Base-by-base conservation (phyloP, 2,888 invertebrate species). In the Epinotia bilunana region DNA sequence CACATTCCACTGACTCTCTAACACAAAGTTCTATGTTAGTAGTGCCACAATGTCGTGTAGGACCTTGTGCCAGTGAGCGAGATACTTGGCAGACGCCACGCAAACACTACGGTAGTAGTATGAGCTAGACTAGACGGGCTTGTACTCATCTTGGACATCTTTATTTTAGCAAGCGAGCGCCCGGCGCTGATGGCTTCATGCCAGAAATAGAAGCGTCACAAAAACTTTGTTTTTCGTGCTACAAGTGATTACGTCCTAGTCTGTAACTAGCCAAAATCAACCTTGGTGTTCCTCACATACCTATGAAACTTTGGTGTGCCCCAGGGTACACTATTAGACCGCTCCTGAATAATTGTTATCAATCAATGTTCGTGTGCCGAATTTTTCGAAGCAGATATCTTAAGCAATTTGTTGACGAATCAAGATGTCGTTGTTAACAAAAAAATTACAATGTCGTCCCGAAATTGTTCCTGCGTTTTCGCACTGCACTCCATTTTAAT, bases 141-240 rank as follows among this genome's bases (percentile, higher is more conserved):
- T 60, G 33, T 60, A 23, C 28, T 58, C 46, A 12, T 74, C 20
- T 70, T 70, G 60, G 57, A 70, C 49, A 60, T 74, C 64, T 74
- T 65, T 74, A 65, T 71, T 74, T 69, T 74, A 43, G 72, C 64
- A 43, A n/a, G 60, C 70, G 58, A 74, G 70, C 74, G 65, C 74
- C 74, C 64, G 70, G 64, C 74, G 70, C 43, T 28, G 58, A 53
- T 70, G 64, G 70, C 70, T 13, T 7, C 18, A 28, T 61, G 74
- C 74, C 74, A 74, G 63, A n/a, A 64, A 60, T 70, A 65, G 28
- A 74, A 69, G 28, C 69, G 69, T 60, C 69, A 69, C n/a, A 69
- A 60, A 69, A 60, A 23, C 7, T 9, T 68, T 57, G 58, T 69
- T 60, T 60, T 58, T 28, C 23, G 20, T n/a, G 46, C 58, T 46